Conservation (phyloP, 1,140 invertebrate species). For the Trichoplusia ni region DNA sequence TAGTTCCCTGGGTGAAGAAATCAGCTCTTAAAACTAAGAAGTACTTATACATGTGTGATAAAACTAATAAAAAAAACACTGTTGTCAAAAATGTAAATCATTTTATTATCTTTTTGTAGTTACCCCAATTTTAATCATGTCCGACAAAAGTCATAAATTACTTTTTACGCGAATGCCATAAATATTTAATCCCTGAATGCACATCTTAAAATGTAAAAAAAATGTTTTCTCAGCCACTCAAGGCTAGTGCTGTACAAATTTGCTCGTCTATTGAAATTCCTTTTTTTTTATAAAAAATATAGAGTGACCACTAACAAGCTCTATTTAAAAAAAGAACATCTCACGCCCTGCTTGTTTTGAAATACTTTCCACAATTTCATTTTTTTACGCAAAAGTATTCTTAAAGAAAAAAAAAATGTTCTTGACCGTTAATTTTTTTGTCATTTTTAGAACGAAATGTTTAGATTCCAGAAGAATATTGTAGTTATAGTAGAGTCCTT, state of each 20-base stretch:
- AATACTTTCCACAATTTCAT: neutral
- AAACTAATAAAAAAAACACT: no score
- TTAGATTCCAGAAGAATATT: no score
- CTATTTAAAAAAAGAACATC: slow-evolving; percentile 50
- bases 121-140: neutral
- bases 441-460: no score
- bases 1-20: no score
- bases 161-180: slow-evolving; percentile 32
- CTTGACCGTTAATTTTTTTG: neutral
- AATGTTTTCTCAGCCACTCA: slow-evolving; percentile 62
- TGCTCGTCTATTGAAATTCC: slow-evolving; percentile 47
- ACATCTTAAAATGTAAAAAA: slow-evolving; percentile 43
- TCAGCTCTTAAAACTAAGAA: no score
- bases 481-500: no score
- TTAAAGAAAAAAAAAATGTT: no score
- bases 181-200: slow-evolving; percentile 47
- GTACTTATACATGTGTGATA: no score
- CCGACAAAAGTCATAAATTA: neutral
- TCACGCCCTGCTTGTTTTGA: slow-evolving; percentile 51
- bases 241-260: slow-evolving; percentile 61
- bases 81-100: no score
- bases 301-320: slow-evolving; percentile 68
- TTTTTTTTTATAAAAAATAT: slow-evolving; percentile 33
- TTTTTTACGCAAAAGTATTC: no score
- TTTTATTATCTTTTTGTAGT: no score